Evolutionary conservation across 1,140 invertebrate species (phyloP).

Genomic region (Drosophila busckii): DNA sequence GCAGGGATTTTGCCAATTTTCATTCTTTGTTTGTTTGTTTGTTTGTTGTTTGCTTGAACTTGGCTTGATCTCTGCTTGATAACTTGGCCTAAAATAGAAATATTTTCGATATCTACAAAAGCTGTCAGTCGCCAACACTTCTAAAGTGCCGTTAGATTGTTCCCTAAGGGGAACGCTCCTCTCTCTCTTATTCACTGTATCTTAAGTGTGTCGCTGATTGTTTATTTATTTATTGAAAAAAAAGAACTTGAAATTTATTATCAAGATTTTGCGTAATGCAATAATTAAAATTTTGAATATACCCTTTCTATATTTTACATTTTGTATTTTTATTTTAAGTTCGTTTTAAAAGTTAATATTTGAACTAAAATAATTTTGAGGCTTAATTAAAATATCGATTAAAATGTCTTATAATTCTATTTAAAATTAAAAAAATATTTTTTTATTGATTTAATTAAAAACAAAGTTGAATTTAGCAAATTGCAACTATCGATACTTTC

Average conservation of each 20-base stretch:
- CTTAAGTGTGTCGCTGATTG: conserved; percentile 35
- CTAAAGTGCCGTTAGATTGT: conserved; percentile 40
- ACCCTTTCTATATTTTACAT: not conserved
- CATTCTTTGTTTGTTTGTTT: not conserved
- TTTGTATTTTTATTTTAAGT: conserved; percentile 5
- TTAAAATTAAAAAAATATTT: no score
- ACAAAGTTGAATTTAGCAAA: no score
- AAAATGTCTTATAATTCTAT: no score
- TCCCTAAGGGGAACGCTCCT: conserved; percentile 20
- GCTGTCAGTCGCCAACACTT: conserved; percentile 13
- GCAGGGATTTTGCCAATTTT: conserved; percentile 7
- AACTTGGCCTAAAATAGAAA: conserved; percentile 19
- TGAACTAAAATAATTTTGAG: no score
- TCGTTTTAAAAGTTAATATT: no score
- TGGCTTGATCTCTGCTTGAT: conserved; percentile 3
- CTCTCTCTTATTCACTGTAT: conserved; percentile 18
- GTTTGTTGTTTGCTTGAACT: conserved; percentile 34
- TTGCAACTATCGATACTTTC: no score
- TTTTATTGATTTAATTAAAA: no score
- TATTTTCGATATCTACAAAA: not conserved
- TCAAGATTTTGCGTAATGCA: conserved; percentile 45
- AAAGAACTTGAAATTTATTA: conserved; percentile 30
- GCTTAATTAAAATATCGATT: no score
- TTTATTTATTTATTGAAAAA: no score
- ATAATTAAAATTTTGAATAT: conserved; percentile 21